phyloP scores from a whole-genome alignment of 2,797 vertebrate species.

The Rhincodon typus region DNA sequence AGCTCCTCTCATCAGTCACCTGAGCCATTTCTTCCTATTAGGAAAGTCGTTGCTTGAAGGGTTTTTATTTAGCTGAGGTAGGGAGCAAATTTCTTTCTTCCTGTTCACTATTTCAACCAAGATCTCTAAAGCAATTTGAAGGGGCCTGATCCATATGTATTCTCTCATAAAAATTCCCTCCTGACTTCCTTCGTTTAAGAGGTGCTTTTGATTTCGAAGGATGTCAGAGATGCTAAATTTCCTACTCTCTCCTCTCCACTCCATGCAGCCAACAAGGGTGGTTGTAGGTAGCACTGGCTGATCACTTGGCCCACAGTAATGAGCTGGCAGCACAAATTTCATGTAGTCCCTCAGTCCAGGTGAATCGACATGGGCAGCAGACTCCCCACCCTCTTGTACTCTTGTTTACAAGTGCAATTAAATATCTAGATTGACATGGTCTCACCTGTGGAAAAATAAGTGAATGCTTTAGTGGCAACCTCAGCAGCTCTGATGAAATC shows the following conservation, averaged over 20 bases:
- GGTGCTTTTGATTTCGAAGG: background rate
- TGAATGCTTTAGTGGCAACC: background rate
- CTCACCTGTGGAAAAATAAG: background rate
- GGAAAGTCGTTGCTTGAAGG: background rate
- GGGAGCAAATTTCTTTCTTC: background rate
- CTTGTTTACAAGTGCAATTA: background rate
- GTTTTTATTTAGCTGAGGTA: too few relatives aligned
- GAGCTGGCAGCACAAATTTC: background rate
- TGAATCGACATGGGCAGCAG: background rate
- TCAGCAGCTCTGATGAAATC: background rate
- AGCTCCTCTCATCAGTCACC: background rate
- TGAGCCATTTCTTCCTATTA: background rate
- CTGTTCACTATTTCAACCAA: background rate
- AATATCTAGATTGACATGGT: background rate
- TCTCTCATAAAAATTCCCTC: background rate
- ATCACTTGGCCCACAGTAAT: background rate
- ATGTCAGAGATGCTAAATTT: background rate
- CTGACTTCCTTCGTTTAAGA: background rate
- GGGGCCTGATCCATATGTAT: background rate
- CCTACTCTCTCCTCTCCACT: background rate
- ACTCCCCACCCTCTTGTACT: background rate
- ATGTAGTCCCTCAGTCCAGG: background rate
- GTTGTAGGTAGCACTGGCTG: background rate
- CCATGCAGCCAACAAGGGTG: too few relatives aligned
- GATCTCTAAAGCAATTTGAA: background rate